A percentile compares a stretch with the other conserved stretches of the same genome.
Evolutionary conservation across 2,888 invertebrate species (phyloP).

Genomic region (Sphaerophoria rueppellii): DNA sequence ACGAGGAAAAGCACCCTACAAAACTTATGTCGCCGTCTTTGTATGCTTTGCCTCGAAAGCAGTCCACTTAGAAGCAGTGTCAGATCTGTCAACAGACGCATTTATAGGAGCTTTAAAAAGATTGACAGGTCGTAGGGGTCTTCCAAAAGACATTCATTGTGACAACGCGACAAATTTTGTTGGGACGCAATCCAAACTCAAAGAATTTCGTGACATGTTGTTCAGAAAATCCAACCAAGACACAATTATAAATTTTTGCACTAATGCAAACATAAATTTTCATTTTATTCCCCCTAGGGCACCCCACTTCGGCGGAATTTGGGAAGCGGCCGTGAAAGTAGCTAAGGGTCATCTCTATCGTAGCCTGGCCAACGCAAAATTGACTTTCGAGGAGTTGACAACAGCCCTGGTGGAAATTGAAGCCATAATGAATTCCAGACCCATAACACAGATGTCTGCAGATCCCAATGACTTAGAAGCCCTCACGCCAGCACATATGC

Average conservation of each 20-base stretch:
- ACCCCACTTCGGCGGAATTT: constrained; percentile 7
- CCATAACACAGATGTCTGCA: neutral
- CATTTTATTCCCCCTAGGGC: constrained; percentile 3
- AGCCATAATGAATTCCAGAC: constrained; percentile 25
- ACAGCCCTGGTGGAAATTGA: constrained; percentile 10
- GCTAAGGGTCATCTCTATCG: neutral
- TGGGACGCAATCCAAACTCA: constrained; percentile 21
- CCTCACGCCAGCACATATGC: constrained; percentile 1
- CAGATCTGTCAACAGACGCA: constrained; percentile 1
- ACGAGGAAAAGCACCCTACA: constrained; percentile 44
- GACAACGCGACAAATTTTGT: constrained; percentile 29
- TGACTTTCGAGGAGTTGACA: constrained; percentile 7
- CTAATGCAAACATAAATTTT: constrained; percentile 9
- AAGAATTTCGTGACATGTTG: constrained; percentile 18
- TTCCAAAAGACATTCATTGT: neutral
- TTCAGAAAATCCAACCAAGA: constrained; percentile 16
- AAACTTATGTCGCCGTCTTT: constrained; percentile 52
- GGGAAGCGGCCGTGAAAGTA: constrained; percentile 4
- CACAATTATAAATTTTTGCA: constrained; percentile 1
- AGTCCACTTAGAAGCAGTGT: constrained; percentile 31
- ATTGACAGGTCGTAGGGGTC: neutral
- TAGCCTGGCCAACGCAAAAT: constrained; percentile 8
- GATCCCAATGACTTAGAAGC: constrained; percentile 3
- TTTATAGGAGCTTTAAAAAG: constrained; percentile 23
- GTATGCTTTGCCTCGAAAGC: constrained; percentile 28